Conservation (phyloP, 2,888 invertebrate genomes). For the Stenichneumon culpator region DNA sequence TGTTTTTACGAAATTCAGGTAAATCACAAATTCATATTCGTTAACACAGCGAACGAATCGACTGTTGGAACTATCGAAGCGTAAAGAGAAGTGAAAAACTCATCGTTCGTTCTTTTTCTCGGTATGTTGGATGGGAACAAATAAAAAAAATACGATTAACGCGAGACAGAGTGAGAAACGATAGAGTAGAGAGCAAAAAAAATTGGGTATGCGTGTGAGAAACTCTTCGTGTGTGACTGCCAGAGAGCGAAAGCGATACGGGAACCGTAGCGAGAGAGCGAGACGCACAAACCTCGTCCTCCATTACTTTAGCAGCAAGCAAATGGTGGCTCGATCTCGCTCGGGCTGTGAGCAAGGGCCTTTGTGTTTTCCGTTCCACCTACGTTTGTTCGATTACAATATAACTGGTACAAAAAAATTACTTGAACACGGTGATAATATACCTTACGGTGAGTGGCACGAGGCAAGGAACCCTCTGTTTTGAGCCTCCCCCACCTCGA, state of each 20-base stretch:
- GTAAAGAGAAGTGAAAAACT: constrained; percentile 44
- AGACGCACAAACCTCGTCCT: constrained; percentile 79
- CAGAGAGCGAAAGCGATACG: constrained; percentile 61
- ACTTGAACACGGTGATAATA: background rate
- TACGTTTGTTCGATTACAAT: constrained; percentile 51
- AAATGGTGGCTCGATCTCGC: constrained; percentile 81
- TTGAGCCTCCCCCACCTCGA: constrained; percentile 16
- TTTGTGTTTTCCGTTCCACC: constrained; percentile 76
- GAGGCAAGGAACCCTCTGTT: constrained; percentile 35
- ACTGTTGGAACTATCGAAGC: background rate
- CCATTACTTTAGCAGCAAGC: constrained; percentile 82
- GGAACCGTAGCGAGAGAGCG: constrained; percentile 66
- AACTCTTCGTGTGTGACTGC: constrained; percentile 23
- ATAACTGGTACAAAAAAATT: background rate
- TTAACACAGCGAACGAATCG: background rate
- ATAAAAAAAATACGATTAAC: background rate
- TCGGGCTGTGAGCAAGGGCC: constrained; percentile 72
- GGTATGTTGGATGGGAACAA: background rate
- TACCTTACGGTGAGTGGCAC: background rate
- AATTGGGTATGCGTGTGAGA: constrained; percentile 3
- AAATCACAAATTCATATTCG: constrained; percentile 63
- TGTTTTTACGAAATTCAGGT: constrained; percentile 79
- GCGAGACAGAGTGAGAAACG: constrained; percentile 64
- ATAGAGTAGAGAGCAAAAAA: constrained; percentile 49
- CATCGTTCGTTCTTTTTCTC: constrained; percentile 71